Conservation (phyloP, 1,140 invertebrate genomes). For the Chelonus insularis region DNA sequence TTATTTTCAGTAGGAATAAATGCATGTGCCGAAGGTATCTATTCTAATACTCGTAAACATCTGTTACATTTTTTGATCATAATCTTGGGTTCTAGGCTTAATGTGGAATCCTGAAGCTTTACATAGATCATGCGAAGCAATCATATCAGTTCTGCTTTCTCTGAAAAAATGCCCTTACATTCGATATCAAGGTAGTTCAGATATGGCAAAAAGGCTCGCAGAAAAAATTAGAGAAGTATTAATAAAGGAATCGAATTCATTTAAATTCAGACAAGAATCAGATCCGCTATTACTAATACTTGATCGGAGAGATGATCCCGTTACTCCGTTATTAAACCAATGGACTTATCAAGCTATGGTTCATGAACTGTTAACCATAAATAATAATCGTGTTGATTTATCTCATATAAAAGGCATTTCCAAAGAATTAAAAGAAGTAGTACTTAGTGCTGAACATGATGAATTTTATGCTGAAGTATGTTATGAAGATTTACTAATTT, state of each 20-base stretch:
- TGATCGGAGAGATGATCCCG: slow-evolving; percentile 89
- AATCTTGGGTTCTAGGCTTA: slow-evolving; percentile 58
- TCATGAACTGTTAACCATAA: slow-evolving; percentile 93
- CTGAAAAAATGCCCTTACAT: slow-evolving; percentile 90
- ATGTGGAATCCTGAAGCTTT: slow-evolving; percentile 77
- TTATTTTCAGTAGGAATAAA: slow-evolving; percentile 79
- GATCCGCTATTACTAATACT: slow-evolving; percentile 84
- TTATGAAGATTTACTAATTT: slow-evolving; percentile 22
- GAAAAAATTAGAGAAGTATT: slow-evolving; percentile 83
- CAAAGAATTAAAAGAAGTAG: slow-evolving; percentile 92
- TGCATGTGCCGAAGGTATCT: slow-evolving; percentile 65
- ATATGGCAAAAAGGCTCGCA: slow-evolving; percentile 82
- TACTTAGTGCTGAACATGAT: slow-evolving; percentile 93
- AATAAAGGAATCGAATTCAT: slow-evolving; percentile 82
- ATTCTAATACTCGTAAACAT: not conserved
- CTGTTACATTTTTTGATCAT: not conserved
- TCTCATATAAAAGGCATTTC: slow-evolving; percentile 77
- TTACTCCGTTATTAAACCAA: slow-evolving; percentile 96
- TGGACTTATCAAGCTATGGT: slow-evolving; percentile 99
- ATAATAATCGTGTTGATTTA: slow-evolving; percentile 93
- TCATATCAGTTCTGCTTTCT: slow-evolving; percentile 86
- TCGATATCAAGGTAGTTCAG: slow-evolving; percentile 88
- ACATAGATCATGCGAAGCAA: slow-evolving; percentile 80
- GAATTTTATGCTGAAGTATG: slow-evolving; percentile 92
- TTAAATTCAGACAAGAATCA: slow-evolving; percentile 79